Base-by-base conservation (phyloP, 1,140 invertebrate genomes). In the Papilio helenus region DNA sequence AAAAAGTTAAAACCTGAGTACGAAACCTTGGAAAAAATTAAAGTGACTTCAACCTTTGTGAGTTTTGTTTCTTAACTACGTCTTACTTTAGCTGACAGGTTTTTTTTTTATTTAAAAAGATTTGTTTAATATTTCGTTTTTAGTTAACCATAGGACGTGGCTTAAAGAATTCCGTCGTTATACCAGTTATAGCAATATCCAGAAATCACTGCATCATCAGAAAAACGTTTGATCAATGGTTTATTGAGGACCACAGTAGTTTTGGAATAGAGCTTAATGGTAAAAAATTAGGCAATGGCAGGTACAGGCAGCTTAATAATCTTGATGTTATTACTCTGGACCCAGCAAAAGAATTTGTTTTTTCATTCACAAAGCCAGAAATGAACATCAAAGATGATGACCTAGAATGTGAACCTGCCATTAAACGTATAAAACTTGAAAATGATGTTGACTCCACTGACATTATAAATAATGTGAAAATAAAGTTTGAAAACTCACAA, bases 141-240 rank as follows among this genome's bases (percentile, higher is more conserved):
- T 81, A 96, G 95, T 95, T 95, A 80, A 94, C 86, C 72, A 90
- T 96, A 72, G 96, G 95, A 8, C 89, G 96, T 79, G 91, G 86
- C 18, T 83, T 88, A 20, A 86, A 90, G 8, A 95, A 95, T 79
- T 92, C 94, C 71, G 85, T 92, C 65, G 87, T 94, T 42, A 94
- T 96, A 82, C 86, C 95, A 20, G 93, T 88, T 82, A 29, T 94
- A n/a, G 82, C 86, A 0, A 95, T 96, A 85, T 96, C 95, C 12
- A 87, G 95, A 83, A 94, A 88, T 51, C 96, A 96, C 72, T 96
- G 95, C 79, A 82, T 90, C 8, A 82, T 96, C 18, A 92, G 84
- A 82, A 91, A 91, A 42, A 82, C 85, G 46, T 81, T 92, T 44
- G 83, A 84, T 82, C 80, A 82, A 18, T 93, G 92, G 91, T 80